A percentile compares a stretch with the other conserved stretches of the same genome.
Evolutionary conservation across 2,797 vertebrate genomes (phyloP).

Genomic region (Pygocentrus nattereri): DNA sequence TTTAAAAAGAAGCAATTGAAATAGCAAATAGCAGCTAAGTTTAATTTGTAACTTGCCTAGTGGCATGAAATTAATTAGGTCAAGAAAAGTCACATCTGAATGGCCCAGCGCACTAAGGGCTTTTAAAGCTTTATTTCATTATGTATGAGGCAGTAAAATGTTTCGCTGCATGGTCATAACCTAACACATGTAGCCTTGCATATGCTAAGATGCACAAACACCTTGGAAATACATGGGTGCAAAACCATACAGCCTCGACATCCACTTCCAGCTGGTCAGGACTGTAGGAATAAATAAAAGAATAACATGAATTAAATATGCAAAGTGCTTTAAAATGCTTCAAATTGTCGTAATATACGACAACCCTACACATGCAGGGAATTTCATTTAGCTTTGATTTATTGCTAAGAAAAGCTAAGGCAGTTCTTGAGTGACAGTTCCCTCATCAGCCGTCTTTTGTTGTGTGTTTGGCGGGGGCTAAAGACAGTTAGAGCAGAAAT

Average conservation of each 20-base stretch:
- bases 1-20: conserved; percentile 38
- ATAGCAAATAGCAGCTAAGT: conserved; percentile 25
- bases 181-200: not conserved
- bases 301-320: conserved; percentile 2
- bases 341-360: not conserved
- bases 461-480: conserved; percentile 35
- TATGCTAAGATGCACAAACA: not conserved
- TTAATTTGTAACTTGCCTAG: conserved; percentile 39
- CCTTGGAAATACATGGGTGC: conserved; percentile 1
- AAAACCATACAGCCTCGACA: not conserved
- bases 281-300: not conserved
- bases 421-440: conserved; percentile 17
- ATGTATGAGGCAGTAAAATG: conserved; percentile 29
- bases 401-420: not conserved
- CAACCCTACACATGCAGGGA: not conserved
- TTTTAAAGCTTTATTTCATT: conserved; percentile 29
- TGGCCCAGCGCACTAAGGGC: not conserved
- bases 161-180: not conserved
- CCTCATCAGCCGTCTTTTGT: conserved; percentile 38
- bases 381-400: not conserved
- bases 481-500: conserved; percentile 15
- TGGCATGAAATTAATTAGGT: conserved; percentile 43
- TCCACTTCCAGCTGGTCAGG: not conserved
- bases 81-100: conserved; percentile 39
- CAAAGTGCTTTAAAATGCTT: not conserved